Percentiles rank a stretch among this genome's conserved stretches.
Conservation (phyloP, 2,797 vertebrate genomes). For the Enteromius viviparus region DNA sequence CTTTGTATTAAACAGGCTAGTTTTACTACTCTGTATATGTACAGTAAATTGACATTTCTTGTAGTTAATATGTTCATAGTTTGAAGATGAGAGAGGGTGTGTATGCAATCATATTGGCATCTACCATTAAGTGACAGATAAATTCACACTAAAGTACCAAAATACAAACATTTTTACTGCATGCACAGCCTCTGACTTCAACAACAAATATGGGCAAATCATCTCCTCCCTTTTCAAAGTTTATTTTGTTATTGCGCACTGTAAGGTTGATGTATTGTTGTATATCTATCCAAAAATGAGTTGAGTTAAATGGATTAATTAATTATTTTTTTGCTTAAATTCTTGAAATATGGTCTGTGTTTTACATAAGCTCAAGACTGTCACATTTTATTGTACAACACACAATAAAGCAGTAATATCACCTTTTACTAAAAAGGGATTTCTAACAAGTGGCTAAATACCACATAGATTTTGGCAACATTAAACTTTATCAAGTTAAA, state of each 20-base stretch:
- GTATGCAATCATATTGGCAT: not conserved
- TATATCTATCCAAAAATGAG: not conserved
- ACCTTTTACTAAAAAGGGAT: not conserved
- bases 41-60: slow-evolving; percentile 1
- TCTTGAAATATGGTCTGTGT: not conserved
- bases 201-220: not conserved
- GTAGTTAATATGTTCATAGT: not conserved
- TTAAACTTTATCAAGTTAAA: not conserved
- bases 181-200: not conserved
- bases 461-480: not conserved
- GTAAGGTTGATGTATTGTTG: not conserved
- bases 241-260: not conserved
- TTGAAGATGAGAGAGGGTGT: not conserved
- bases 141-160: not conserved
- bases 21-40: not conserved
- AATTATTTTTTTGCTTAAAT: not conserved
- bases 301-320: not conserved
- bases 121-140: not conserved
- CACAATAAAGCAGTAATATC: not conserved
- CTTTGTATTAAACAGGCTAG: not conserved
- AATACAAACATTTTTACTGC: not conserved
- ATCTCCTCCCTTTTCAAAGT: not conserved
- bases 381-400: not conserved
- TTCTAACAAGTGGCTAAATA: not conserved
- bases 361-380: not conserved